phyloP scores from a whole-genome alignment of 2,797 vertebrate species.

The Peromyscus nudipes region DNA sequence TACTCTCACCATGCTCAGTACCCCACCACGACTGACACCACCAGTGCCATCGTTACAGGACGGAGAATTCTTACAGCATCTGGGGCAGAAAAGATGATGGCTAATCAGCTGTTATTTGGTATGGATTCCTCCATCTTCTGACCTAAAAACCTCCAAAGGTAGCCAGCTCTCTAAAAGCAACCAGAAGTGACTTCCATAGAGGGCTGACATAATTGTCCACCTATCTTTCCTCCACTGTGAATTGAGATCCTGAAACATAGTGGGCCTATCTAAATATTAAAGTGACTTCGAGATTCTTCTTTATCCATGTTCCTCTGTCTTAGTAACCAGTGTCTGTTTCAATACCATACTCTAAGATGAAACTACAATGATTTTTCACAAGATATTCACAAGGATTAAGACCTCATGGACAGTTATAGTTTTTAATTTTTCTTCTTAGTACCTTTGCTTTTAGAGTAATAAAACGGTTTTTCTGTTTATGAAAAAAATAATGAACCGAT shows the following conservation, averaged over 20 bases:
- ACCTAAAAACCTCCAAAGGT: conserved; percentile 68
- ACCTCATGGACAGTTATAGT: background rate
- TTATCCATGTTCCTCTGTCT: conserved; percentile 30
- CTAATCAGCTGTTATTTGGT: conserved; percentile 52
- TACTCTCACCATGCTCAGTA: background rate
- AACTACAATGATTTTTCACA: conserved; percentile 31
- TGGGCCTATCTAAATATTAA: conserved; percentile 57
- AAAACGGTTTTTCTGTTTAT: conserved; percentile 50
- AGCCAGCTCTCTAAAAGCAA: conserved; percentile 11
- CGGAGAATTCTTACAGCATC: background rate
- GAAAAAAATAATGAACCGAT: conserved; percentile 43
- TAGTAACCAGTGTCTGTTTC: background rate
- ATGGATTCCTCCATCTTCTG: conserved; percentile 64
- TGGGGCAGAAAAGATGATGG: conserved; percentile 15
- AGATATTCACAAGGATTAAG: conserved; percentile 14
- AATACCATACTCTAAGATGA: conserved; percentile 2
- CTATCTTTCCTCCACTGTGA: conserved; percentile 56
- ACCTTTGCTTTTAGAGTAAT: conserved; percentile 59
- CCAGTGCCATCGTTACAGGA: background rate
- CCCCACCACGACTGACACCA: background rate
- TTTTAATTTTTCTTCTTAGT: background rate
- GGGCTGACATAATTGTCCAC: conserved; percentile 62
- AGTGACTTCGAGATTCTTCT: conserved; percentile 16
- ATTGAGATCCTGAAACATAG: conserved; percentile 67
- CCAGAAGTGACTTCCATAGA: conserved; percentile 69